Evolutionary conservation across 2,797 vertebrate species (phyloP), one percentile per base, ranked within the genome.

Genomic region (Argentina silus): DNA sequence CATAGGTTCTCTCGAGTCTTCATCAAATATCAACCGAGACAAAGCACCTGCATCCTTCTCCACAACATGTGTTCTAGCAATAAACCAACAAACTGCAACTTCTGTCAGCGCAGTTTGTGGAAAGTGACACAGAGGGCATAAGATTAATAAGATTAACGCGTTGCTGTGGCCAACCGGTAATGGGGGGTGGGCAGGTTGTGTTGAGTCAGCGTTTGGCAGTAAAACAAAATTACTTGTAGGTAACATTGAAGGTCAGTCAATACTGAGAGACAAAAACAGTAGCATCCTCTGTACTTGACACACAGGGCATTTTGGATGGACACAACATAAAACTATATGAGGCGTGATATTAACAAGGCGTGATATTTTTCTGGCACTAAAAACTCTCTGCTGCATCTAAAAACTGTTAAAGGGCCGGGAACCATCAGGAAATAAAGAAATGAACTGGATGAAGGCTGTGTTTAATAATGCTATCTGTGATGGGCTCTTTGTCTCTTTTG

Each of bases 391-490:
- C 36, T n/a, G 60, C 15, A 7, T 27, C 14, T 42, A 12, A 63
- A 43, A 44, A 43, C 60, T 6, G 8, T 23, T 65, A 12, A 21
- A 48, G 44, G 6, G 43, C 63, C 63, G 19, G 48, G 19, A 62
- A 62, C 60, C 2, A 27, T 47, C 10, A 50, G 64, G 19, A 48
- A 48, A 66, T 66, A 8, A 6, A 60, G 11, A 60, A 36, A 61
- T 7, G 0, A 21, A 66, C 45, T 44, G 61, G 27, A n/a, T 12
- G n/a, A 43, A 59, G 56, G 6, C 2, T 63, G 2, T 63, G 15
- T 63, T 63, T 63, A 15, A 42, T 63, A 63, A 63, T 43, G 36
- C 14, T 43, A 63, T 44, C 61, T 63, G 61, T 36, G 14, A n/a
- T 23, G 19, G 12, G n/a, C 6, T 11, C 11, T 66, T 66, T 50